Conservation (phyloP, 2,888 invertebrate genomes). For the Reticulitermes lucifugus region DNA sequence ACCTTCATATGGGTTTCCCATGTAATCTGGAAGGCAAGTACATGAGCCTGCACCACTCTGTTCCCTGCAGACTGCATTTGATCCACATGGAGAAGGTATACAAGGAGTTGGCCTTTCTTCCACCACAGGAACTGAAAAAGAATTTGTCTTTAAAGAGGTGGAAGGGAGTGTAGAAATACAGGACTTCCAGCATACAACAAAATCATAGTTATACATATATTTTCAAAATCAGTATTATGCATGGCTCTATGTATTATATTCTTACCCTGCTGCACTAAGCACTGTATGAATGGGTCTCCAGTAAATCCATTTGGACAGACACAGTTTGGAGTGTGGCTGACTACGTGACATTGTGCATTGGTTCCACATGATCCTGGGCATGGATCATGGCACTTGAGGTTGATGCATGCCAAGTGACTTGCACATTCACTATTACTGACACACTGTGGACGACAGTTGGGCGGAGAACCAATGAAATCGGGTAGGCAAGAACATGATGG, state of each 20-base stretch:
- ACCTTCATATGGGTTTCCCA: conserved; percentile 72
- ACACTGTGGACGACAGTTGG: conserved; percentile 65
- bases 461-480: conserved; percentile 64
- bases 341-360: conserved; percentile 59
- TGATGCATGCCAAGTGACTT: conserved; percentile 62
- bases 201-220: background rate
- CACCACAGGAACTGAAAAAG: conserved; percentile 32
- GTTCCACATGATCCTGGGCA: conserved; percentile 65
- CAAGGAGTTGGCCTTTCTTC: conserved; percentile 73
- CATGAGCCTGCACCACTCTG: conserved; percentile 68
- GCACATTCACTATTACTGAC: conserved; percentile 64
- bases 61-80: conserved; percentile 67
- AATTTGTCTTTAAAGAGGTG: background rate
- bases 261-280: conserved; percentile 55
- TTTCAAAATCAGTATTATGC: background rate
- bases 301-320: conserved; percentile 61
- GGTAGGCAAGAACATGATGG: conserved; percentile 68
- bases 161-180: background rate
- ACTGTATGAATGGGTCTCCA: conserved; percentile 61
- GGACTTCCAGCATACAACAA: background rate
- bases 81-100: conserved; percentile 66
- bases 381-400: conserved; percentile 63
- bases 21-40: conserved; percentile 65
- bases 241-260: conserved; percentile 24
- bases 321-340: conserved; percentile 62